Conservation (phyloP, 2,113 vertebrate species). For the zebrafish (Danio rerio) region GRCz12tu NC_133192.1:20131001-20131500, state of each 20-base stretch:
- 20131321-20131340: neutral
- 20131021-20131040: constrained; percentile 50
- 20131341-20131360: neutral
- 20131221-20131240: neutral
- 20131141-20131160: constrained; percentile 33
- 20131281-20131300: neutral
- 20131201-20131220: constrained; percentile 14
- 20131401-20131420: neutral
- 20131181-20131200: constrained; percentile 28
- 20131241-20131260: neutral
- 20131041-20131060: constrained; percentile 51
- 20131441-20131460: neutral
- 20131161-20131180: neutral
- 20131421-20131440: neutral
- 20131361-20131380: neutral
- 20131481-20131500: too few relatives aligned
- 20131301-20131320: neutral
- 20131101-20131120: constrained; percentile 36
- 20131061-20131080: constrained; percentile 12
- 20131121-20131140: constrained; percentile 54
- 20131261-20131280: neutral
- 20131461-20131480: neutral
- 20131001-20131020: constrained; percentile 5
- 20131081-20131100: constrained; percentile 55
- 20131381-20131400: neutral